phyloP scores from a whole-genome alignment of 2,797 vertebrate species.

The Phrynocephalus forsythii region DNA sequence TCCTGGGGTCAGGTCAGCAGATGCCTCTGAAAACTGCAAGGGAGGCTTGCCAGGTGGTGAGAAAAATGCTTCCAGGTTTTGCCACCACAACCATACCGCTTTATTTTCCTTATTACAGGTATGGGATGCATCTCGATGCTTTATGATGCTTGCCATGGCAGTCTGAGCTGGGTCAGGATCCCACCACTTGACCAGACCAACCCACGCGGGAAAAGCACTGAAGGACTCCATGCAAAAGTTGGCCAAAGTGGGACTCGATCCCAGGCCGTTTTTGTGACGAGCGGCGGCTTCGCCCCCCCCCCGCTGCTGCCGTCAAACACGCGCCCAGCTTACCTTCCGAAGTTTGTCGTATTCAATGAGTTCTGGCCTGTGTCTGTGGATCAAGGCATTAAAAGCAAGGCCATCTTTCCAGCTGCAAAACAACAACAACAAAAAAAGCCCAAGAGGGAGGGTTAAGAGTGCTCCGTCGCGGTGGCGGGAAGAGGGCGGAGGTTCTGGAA shows the following conservation, averaged over 20 bases:
- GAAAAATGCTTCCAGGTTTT: too few relatives aligned
- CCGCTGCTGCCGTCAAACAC: too few relatives aligned
- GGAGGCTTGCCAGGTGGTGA: too few relatives aligned
- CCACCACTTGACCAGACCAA: too few relatives aligned
- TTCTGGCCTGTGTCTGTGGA: slow-evolving; percentile 94
- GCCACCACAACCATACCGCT: too few relatives aligned
- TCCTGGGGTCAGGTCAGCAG: too few relatives aligned
- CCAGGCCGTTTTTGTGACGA: not conserved
- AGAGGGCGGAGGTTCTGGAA: rapidly evolving
- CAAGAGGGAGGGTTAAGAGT: not conserved
- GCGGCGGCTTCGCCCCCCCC: too few relatives aligned
- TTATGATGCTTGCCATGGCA: not conserved
- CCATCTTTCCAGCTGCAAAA: slow-evolving; percentile 92
- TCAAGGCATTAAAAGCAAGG: slow-evolving; percentile 93
- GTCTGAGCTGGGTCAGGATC: not conserved
- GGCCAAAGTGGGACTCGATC: not conserved
- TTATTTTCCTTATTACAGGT: not conserved
- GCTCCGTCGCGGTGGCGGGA: not conserved
- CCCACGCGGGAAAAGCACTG: too few relatives aligned
- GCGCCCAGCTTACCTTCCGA: slow-evolving; percentile 82
- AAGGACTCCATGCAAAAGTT: not conserved
- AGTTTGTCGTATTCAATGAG: slow-evolving; percentile 95
- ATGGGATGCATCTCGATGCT: not conserved
- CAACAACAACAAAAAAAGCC: too few relatives aligned
- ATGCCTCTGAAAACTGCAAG: too few relatives aligned